These are phyloP conservation scores for Alentia gelatinosa DNA, from an alignment of 2,888 invertebrate species.

Conservation along the genomic window DNA sequence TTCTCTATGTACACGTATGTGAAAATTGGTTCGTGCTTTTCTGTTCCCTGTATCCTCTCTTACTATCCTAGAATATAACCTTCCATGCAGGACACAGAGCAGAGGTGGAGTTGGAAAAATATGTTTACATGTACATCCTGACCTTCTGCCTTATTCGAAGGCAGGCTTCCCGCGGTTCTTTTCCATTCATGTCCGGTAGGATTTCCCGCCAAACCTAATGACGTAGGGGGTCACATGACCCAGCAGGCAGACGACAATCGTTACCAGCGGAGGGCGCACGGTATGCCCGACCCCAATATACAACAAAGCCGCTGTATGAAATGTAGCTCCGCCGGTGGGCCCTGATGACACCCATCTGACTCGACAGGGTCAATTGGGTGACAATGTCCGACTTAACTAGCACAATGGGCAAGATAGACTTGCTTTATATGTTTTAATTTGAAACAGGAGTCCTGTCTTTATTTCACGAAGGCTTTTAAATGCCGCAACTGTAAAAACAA, in stretches of 20 bases:
- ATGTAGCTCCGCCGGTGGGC: neutral
- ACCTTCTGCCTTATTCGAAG: too few relatives aligned
- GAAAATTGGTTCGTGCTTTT: too few relatives aligned
- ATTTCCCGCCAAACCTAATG: neutral
- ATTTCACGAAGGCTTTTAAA: too few relatives aligned
- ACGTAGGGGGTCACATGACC: neutral
- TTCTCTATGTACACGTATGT: too few relatives aligned
- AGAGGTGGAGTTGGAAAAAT: too few relatives aligned
- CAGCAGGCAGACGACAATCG: neutral
- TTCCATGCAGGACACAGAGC: too few relatives aligned
- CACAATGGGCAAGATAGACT: neutral
- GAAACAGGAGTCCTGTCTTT: neutral
- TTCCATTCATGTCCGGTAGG: neutral
- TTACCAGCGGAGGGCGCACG: neutral
- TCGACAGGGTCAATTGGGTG: neutral
- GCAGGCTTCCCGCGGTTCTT: too few relatives aligned
- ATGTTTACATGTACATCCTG: too few relatives aligned
- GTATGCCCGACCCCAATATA: conserved; percentile 1
- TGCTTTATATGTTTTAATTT: neutral
- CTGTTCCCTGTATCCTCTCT: too few relatives aligned
- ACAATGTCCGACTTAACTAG: neutral
- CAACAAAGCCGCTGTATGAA: neutral
- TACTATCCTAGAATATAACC: too few relatives aligned
- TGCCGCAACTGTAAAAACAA: too few relatives aligned
- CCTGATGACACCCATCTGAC: conserved; percentile 18